Evolutionary conservation across 1,140 invertebrate species (phyloP).

Genomic region (Conus betulinus): DNA sequence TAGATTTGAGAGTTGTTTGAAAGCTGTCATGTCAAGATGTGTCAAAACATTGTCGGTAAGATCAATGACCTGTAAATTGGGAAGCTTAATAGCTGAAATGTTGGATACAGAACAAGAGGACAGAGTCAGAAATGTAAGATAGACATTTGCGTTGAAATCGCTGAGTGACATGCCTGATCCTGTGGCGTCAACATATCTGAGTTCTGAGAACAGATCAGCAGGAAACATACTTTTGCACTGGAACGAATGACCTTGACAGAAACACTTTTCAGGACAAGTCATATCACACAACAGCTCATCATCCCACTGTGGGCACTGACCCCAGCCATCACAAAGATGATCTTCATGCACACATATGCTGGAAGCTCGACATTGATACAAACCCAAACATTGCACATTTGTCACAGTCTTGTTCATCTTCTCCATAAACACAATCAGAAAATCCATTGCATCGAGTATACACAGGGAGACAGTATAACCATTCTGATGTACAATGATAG

Average conservation of each 20-base stretch:
- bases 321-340: conserved; percentile 12
- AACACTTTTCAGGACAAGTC: neutral
- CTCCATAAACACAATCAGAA: neutral
- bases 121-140: neutral
- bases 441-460: neutral
- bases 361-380: neutral
- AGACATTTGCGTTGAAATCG: neutral
- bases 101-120: neutral
- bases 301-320: conserved; percentile 14
- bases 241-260: conserved; percentile 6
- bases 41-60: too few species aligned
- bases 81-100: neutral
- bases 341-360: neutral
- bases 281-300: conserved; percentile 13
- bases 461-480: neutral
- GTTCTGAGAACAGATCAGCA: neutral
- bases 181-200: conserved; percentile 13
- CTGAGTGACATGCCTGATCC: neutral
- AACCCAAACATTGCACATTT: neutral
- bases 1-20: too few species aligned
- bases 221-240: neutral
- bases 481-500: neutral
- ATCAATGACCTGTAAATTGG: neutral
- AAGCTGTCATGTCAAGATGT: too few species aligned
- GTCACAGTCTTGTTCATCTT: neutral